Base-by-base conservation (phyloP, 2,888 invertebrate species). In the Heliothis peltigera region DNA sequence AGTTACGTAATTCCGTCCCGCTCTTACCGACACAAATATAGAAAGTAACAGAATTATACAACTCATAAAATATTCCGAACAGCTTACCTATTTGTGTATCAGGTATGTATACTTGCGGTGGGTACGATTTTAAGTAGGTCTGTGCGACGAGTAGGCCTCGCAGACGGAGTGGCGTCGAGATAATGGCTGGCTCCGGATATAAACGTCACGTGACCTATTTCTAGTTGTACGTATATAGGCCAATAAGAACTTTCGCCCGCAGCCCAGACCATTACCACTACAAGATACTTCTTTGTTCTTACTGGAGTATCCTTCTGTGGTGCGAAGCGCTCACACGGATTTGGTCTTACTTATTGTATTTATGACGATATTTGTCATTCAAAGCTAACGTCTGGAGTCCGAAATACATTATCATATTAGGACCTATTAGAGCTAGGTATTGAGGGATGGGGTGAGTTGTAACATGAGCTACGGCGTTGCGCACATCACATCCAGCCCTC, bases 141-240 rank as follows among this genome's bases (percentile, higher is more conserved):
- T 75, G 51, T 46, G 70, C 57, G 56, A 49, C 75, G 52, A 17
- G 66, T 76, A 70, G 75, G 82, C 81, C 69, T 61, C 62, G 67
- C 81, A 91, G 91, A 91, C 91, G 48, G 89, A 86, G 86, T 89
- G 91, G 89, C 91, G 90, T 85, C 89, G 67, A 70, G 68, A 66
- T 75, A 70, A 75, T 71, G 68, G 77, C 74, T 79, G 80, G 75
- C 79, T 73, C 66, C 68, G 70, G 66, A 65, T 77, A 77, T 75
- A 72, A 67, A 74, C 75, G 79, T 68, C 76, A 77, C 66, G 74
- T 80, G 85, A 83, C 86, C 85, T 82, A 81, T 75, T 80, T 67
- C 56, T 51, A 47, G 43, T 42, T 52, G 39, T 69, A 67, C 56
- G 56, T 65, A 81, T 71, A 65, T 71, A 77, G 70, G 75, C 60